Conservation (phyloP, 2,888 invertebrate species). For the Ligdia adustata region DNA sequence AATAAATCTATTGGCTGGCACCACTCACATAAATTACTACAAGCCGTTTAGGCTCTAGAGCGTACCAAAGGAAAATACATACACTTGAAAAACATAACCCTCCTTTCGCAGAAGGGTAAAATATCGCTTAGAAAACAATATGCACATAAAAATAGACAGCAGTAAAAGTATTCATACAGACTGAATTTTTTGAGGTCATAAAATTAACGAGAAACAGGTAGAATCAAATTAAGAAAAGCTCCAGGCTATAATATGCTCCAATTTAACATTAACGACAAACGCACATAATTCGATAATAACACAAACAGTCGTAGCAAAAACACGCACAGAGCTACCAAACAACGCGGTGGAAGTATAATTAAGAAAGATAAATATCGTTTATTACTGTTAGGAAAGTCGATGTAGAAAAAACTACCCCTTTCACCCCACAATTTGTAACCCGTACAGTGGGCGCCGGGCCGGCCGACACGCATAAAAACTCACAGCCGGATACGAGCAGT, state of each 20-base stretch:
- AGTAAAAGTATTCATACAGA: too few species aligned
- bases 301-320: slow-evolving; percentile 71
- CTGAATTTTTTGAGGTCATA: neutral
- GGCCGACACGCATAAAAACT: slow-evolving; percentile 76
- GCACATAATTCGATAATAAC: slow-evolving; percentile 80
- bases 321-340: slow-evolving; percentile 78
- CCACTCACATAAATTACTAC: too few species aligned
- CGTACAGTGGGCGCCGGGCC: slow-evolving; percentile 78
- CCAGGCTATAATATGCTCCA: slow-evolving; percentile 48
- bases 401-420: slow-evolving; percentile 83
- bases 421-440: slow-evolving; percentile 84
- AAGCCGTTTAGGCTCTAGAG: too few species aligned
- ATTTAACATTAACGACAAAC: slow-evolving; percentile 67
- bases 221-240: slow-evolving; percentile 33
- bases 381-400: slow-evolving; percentile 84
- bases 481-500: slow-evolving; percentile 25
- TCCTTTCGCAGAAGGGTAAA: too few species aligned
- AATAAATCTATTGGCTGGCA: too few species aligned
- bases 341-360: slow-evolving; percentile 79
- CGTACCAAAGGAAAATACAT: too few species aligned
- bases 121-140: too few species aligned
- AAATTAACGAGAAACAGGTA: slow-evolving; percentile 4
- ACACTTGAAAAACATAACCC: too few species aligned
- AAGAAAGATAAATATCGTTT: slow-evolving; percentile 85
- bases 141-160: too few species aligned